Base-by-base conservation (phyloP, 2,113 vertebrate species). In the Ranitomeya imitator region DNA sequence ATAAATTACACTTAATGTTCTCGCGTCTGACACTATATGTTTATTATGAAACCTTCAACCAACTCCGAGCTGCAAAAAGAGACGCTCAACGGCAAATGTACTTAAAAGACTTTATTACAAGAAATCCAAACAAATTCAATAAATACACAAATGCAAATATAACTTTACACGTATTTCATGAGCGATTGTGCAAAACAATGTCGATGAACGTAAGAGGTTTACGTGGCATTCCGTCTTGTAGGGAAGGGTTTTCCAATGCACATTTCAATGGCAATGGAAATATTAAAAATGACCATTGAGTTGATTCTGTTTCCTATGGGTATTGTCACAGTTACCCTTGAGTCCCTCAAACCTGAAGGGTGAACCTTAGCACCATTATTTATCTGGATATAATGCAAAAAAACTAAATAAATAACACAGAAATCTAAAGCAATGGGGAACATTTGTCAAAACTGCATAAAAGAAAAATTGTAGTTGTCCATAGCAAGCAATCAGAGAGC, bases 51-150 rank as follows among this genome's bases (percentile, higher is more conserved):
- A 74, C 71, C 26, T 74, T 37, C 45, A 14, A 18, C 31, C 71
- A 18, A 45, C 31, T 69, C 11, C 10, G n/a, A 26, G 65, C 65
- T 74, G 71, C 3, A 45, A 19, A 57, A 54, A 79, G 21, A 55
- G 18, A n/a, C n/a, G 13, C 19, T 57, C 7, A 0, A 79, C 1
- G 51, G 1, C 14, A 57, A 23, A 83, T 55, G 6, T 71, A 78
- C 61, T 77, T 63, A 86, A 86, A 78, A 65, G 0, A 19, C 12
- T 86, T 86, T 86, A 78, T 86, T 86, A 86, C 21, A 86, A 77
- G 26, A 86, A 59, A 59, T 54, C 5, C 19, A 85, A 77, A 85
- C 73, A 86, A 77, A 86, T 79, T 78, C 31, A 86, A 86, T 71
- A 78, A 77, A 86, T 77, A 86, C 45, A 83, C 18, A 21, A 45